Evolutionary conservation across 2,113 vertebrate genomes (phyloP).

Genomic region (Chloebia gouldiae): DNA sequence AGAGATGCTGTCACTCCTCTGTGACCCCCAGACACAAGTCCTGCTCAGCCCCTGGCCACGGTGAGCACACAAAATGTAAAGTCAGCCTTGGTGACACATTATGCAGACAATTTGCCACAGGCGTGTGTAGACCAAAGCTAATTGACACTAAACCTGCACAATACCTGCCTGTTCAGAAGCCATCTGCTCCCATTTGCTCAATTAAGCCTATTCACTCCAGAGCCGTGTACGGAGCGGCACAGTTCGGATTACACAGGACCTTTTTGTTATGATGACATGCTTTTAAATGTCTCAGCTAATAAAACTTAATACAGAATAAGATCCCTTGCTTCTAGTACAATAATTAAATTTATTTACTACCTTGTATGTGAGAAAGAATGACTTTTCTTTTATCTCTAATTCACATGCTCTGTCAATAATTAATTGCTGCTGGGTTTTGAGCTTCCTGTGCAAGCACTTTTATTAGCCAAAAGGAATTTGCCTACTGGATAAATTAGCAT

Average conservation of each 20-base stretch:
- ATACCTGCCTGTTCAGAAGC: slow-evolving; percentile 60
- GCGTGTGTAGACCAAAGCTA: slow-evolving; percentile 55
- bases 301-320: slow-evolving; percentile 77
- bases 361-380: slow-evolving; percentile 62
- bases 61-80: not conserved
- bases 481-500: slow-evolving; percentile 55
- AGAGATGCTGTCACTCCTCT: not conserved
- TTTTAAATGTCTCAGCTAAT: slow-evolving; percentile 80
- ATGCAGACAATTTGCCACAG: slow-evolving; percentile 15
- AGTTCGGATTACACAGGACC: slow-evolving; percentile 75
- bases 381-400: slow-evolving; percentile 78
- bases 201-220: slow-evolving; percentile 69
- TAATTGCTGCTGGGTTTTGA: slow-evolving; percentile 76
- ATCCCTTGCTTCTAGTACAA: slow-evolving; percentile 74
- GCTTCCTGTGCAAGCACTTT: slow-evolving; percentile 69
- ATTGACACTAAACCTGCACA: slow-evolving; percentile 60
- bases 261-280: slow-evolving; percentile 79
- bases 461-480: slow-evolving; percentile 67
- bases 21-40: not conserved
- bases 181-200: slow-evolving; percentile 71
- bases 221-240: slow-evolving; percentile 55
- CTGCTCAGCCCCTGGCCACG: not conserved
- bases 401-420: slow-evolving; percentile 80
- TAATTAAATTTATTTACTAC: slow-evolving; percentile 84
- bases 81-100: not conserved